Evolutionary conservation across 2,797 vertebrate species (phyloP).

Genomic region (Coregonus sp.): DNA sequence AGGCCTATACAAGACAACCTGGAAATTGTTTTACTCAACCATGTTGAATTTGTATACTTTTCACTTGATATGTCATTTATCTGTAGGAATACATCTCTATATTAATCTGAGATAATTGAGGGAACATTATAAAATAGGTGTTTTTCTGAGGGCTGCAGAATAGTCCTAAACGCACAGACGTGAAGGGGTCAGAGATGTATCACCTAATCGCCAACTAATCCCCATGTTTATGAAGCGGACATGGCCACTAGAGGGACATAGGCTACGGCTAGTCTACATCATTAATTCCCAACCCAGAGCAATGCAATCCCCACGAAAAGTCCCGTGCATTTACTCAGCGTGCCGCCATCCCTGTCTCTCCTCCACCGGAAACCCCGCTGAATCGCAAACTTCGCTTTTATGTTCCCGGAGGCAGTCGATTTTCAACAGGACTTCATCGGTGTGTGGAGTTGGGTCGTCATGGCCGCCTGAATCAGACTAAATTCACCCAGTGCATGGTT

Average conservation of each 20-base stretch:
- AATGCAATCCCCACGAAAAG: neutral
- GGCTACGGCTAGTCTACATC: neutral
- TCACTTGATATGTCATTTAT: no score
- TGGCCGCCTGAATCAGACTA: conserved; percentile 61
- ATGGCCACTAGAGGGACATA: conserved; percentile 8
- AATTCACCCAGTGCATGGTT: conserved; percentile 19
- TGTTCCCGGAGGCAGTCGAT: conserved; percentile 61
- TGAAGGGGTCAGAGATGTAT: neutral
- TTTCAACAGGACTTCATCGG: conserved; percentile 63
- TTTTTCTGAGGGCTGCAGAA: conserved; percentile 5
- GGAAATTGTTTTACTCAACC: no score
- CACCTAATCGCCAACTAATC: conserved; percentile 14
- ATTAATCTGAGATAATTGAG: neutral
- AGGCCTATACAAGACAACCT: no score
- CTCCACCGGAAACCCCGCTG: conserved; percentile 34
- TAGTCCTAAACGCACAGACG: conserved; percentile 8
- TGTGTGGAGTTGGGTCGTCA: conserved; percentile 45
- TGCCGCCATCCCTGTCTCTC: conserved; percentile 26
- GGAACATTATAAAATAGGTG: neutral
- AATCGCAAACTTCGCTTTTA: conserved; percentile 40
- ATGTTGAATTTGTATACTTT: no score
- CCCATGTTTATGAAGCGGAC: neutral
- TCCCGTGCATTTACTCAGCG: conserved; percentile 20
- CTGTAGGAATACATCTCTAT: no score
- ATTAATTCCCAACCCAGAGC: neutral